These are phyloP conservation scores for Drosophila novamexicana DNA, from an alignment of 1,140 invertebrate genomes.

Conservation along the genomic window DNA sequence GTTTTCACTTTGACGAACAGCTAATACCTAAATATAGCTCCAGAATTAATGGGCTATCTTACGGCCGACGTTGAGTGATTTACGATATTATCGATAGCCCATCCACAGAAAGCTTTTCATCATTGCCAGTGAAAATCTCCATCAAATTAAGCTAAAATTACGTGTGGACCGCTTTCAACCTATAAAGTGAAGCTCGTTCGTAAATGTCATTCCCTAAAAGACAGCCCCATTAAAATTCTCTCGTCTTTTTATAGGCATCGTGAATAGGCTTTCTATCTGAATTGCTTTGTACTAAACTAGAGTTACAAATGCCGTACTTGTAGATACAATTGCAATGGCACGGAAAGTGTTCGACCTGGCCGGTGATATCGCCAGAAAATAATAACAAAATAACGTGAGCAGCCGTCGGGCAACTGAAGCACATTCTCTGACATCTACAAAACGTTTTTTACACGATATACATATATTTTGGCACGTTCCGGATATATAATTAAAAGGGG, in stretches of 20 bases:
- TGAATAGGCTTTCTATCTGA: neutral
- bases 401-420: constrained; percentile 15
- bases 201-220: too few species aligned
- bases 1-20: constrained; percentile 6
- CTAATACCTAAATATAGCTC: constrained; percentile 6
- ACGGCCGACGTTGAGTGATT: neutral
- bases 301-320: constrained; percentile 23
- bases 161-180: too few species aligned
- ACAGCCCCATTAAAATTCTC: neutral
- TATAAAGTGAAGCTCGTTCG: too few species aligned
- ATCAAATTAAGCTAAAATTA: too few species aligned
- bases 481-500: constrained; percentile 41
- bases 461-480: constrained; percentile 48
- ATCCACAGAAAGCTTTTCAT: neutral
- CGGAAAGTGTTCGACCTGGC: constrained; percentile 4
- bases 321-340: constrained; percentile 43
- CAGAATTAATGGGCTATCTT: neutral
- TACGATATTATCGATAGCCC: neutral
- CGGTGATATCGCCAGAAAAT: constrained; percentile 43
- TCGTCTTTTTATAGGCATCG: neutral
- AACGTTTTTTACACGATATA: neutral
- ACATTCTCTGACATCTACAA: neutral
- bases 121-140: neutral
- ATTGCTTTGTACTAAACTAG: constrained; percentile 14
- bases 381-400: constrained; percentile 55